phyloP scores from a whole-genome alignment of 2,113 vertebrate genomes.

The Callipepla squamata region DNA sequence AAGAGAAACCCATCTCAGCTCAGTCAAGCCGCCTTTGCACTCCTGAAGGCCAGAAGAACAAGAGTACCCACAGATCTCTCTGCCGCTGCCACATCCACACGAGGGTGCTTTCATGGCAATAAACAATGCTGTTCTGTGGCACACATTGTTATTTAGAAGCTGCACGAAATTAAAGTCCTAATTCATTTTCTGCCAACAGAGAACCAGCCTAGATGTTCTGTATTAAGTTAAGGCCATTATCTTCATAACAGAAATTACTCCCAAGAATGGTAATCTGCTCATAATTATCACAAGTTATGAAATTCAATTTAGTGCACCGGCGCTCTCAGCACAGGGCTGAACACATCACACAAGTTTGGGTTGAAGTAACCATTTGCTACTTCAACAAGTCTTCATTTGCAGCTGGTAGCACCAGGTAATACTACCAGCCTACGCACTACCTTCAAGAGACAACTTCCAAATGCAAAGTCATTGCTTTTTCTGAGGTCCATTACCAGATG shows the following conservation, averaged over 20 bases:
- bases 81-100: background rate
- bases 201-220: conserved; percentile 48
- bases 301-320: conserved; percentile 26
- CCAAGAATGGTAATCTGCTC: conserved; percentile 55
- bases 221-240: conserved; percentile 39
- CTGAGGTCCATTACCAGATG: background rate
- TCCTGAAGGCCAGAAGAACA: background rate
- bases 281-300: conserved; percentile 46
- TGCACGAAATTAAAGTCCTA: conserved; percentile 63
- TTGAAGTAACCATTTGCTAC: background rate
- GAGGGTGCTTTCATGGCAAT: background rate
- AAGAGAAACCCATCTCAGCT: background rate
- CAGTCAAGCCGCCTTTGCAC: background rate
- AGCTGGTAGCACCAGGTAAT: background rate
- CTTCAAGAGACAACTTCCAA: background rate
- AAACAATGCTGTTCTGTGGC: background rate
- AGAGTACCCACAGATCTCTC: rapidly evolving
- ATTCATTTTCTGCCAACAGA: conserved; percentile 66
- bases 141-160: conserved; percentile 45
- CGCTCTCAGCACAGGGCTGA: background rate
- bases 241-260: conserved; percentile 57
- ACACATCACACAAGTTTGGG: background rate
- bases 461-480: background rate
- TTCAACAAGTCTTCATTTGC: background rate
- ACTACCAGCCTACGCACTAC: background rate